phyloP scores from a whole-genome alignment of 1,140 invertebrate genomes.

The Orius laevigatus region DNA sequence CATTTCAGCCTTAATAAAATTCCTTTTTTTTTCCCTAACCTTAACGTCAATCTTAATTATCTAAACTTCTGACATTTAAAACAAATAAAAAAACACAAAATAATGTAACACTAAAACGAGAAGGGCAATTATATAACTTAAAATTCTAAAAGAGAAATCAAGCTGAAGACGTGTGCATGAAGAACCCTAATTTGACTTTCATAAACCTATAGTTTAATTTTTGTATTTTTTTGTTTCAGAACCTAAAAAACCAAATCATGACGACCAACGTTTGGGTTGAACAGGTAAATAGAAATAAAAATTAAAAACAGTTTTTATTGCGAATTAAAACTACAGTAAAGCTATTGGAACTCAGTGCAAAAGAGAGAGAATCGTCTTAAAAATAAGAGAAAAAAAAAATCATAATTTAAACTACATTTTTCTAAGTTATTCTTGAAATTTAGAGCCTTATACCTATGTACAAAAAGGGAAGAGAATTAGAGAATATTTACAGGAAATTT shows the following conservation, averaged over 20 bases:
- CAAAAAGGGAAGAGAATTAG: too few species aligned
- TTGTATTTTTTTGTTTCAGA: slow-evolving; percentile 52
- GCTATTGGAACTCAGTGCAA: too few species aligned
- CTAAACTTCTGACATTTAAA: background rate
- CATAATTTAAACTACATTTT: too few species aligned
- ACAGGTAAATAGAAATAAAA: slow-evolving; percentile 49
- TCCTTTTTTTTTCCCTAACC: background rate
- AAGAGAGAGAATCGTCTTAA: too few species aligned
- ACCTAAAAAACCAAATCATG: slow-evolving; percentile 93
- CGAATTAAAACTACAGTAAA: too few species aligned
- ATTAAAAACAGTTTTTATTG: background rate
- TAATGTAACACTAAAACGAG: background rate
- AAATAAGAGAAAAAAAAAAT: too few species aligned
- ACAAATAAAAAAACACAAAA: slow-evolving; percentile 1
- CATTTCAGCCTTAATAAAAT: too few species aligned
- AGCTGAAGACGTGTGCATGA: too few species aligned
- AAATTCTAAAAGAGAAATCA: background rate
- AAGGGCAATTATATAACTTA: background rate
- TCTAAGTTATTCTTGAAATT: too few species aligned
- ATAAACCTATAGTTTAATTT: too few species aligned
- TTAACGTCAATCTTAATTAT: background rate
- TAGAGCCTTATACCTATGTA: too few species aligned
- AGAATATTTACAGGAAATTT: background rate
- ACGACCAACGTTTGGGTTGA: slow-evolving; percentile 94
- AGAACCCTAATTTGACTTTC: too few species aligned